phyloP scores from a whole-genome alignment of 2,797 vertebrate genomes.

The Poecilia wingei region DNA sequence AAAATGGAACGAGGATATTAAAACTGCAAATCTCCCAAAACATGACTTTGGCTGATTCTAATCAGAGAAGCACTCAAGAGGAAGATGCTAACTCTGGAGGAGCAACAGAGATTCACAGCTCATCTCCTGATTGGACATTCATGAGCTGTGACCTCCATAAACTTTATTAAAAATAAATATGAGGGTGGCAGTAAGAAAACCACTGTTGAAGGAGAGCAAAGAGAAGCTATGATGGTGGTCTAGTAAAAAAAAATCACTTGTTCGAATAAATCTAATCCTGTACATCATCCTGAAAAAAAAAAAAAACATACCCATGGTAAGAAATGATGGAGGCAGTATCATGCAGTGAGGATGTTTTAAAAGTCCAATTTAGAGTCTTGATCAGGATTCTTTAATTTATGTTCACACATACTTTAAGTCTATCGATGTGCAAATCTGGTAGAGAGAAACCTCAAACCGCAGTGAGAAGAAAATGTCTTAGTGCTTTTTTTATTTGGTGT shows the following conservation, averaged over 20 bases:
- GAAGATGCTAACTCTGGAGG: neutral
- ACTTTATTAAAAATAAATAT: neutral
- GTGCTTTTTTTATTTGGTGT: neutral
- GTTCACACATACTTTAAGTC: neutral
- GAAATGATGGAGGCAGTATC: neutral
- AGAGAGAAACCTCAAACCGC: neutral
- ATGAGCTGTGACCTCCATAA: neutral
- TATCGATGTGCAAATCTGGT: neutral
- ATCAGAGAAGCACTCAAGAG: neutral
- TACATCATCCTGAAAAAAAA: neutral
- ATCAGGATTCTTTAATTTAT: neutral
- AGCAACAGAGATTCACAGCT: neutral
- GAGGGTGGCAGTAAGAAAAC: neutral
- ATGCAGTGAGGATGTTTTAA: neutral
- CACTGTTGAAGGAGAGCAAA: neutral
- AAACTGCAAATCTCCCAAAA: neutral
- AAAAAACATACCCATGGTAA: neutral
- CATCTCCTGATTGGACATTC: neutral
- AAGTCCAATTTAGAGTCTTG: neutral
- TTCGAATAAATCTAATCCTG: neutral
- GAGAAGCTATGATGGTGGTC: neutral
- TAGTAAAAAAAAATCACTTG: neutral
- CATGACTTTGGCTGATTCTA: neutral
- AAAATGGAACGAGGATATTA: neutral
- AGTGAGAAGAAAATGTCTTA: neutral